phyloP scores from a whole-genome alignment of 2,113 vertebrate genomes.

The Mesocricetus auratus region DNA sequence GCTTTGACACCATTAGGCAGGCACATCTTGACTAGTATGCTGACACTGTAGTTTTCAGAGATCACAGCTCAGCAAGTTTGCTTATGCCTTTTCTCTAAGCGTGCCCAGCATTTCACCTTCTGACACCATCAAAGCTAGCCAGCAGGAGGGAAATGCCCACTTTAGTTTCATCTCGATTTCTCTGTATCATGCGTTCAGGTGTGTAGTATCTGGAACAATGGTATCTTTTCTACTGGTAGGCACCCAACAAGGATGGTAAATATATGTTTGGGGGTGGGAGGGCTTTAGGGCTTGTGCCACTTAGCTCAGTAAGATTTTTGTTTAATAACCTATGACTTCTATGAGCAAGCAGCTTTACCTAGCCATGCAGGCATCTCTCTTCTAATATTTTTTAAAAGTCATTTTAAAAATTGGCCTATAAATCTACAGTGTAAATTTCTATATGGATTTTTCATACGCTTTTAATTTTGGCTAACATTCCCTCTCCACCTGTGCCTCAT shows the following conservation, averaged over 20 bases:
- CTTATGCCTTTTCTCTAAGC: background rate
- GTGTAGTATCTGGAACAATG: background rate
- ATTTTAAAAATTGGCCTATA: background rate
- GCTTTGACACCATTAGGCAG: background rate
- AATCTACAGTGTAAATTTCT: background rate
- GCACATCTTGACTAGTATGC: background rate
- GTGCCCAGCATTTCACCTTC: background rate
- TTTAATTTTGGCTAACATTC: background rate
- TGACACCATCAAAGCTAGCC: background rate
- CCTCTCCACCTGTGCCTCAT: background rate
- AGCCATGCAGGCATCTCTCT: background rate
- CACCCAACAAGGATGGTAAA: background rate
- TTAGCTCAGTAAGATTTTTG: background rate
- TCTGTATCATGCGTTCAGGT: background rate
- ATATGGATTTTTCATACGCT: background rate
- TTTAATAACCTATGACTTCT: background rate
- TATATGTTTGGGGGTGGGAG: too few relatives aligned
- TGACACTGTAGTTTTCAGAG: background rate
- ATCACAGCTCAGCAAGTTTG: background rate
- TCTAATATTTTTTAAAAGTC: background rate
- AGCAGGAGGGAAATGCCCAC: background rate
- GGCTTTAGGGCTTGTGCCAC: background rate
- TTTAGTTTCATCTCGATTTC: background rate
- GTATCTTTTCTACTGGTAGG: background rate
- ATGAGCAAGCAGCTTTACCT: background rate